Evolutionary conservation across 1,140 invertebrate genomes (phyloP).

Genomic region (Sinonovacula constricta): DNA sequence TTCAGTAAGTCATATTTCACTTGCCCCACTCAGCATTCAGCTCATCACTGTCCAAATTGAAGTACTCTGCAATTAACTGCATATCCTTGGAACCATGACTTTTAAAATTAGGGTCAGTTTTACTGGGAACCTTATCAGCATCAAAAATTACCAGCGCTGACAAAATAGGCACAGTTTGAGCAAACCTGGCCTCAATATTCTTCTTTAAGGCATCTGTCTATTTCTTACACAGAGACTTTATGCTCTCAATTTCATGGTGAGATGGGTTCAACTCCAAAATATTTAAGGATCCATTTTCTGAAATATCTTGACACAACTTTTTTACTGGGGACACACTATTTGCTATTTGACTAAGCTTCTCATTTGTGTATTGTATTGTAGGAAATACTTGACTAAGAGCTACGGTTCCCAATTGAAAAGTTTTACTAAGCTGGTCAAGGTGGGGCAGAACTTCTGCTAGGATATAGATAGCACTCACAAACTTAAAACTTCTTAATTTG

Average conservation of each 20-base stretch:
- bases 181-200: slow-evolving; percentile 13
- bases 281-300: neutral
- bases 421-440: neutral
- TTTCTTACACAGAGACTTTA: neutral
- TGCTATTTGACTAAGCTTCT: slow-evolving; percentile 2
- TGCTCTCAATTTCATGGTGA: neutral
- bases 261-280: neutral
- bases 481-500: slow-evolving; percentile 28
- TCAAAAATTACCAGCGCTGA: neutral
- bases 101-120: slow-evolving; percentile 2
- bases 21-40: slow-evolving; percentile 4
- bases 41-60: slow-evolving; percentile 7
- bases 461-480: slow-evolving; percentile 25
- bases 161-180: neutral
- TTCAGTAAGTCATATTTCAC: slow-evolving; percentile 9
- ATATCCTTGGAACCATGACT: neutral
- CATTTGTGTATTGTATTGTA: neutral
- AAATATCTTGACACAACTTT: neutral
- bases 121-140: neutral
- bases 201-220: slow-evolving; percentile 2
- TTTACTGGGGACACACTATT: slow-evolving; percentile 4
- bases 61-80: neutral
- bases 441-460: neutral
- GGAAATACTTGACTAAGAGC: neutral
- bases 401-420: slow-evolving; percentile 9